These are phyloP conservation scores for Clusia tigrina DNA, from an alignment of 2,888 invertebrate genomes.

Conservation along the genomic window DNA sequence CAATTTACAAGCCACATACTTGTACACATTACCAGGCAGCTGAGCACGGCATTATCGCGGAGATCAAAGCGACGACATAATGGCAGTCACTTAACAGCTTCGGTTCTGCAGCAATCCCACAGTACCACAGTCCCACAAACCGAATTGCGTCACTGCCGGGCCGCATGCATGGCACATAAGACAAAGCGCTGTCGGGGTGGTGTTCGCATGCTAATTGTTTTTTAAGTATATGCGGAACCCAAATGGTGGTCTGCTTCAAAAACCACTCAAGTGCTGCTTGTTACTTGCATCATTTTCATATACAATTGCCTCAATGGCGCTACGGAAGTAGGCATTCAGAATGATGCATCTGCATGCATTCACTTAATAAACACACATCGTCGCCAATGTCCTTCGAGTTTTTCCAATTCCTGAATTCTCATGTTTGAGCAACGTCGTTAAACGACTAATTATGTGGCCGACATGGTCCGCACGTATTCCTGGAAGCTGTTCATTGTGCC, in stretches of 20 bases:
- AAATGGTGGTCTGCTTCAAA: slow-evolving; percentile 38
- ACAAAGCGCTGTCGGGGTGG: background rate
- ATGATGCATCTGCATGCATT: background rate
- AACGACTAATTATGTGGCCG: slow-evolving; percentile 32
- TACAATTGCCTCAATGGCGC: slow-evolving; percentile 20
- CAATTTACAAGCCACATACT: too few relatives aligned
- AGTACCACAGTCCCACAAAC: background rate
- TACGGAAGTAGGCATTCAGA: slow-evolving; percentile 12
- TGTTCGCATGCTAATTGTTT: slow-evolving; percentile 47
- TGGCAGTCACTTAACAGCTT: slow-evolving; percentile 27
- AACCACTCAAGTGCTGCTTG: slow-evolving; percentile 4
- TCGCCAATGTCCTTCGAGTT: background rate
- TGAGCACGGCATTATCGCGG: too few relatives aligned
- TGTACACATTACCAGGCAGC: too few relatives aligned
- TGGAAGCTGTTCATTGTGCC: slow-evolving; percentile 50
- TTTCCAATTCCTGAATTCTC: background rate
- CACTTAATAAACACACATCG: background rate
- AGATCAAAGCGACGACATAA: slow-evolving; percentile 25
- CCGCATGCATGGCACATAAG: background rate
- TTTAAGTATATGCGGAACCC: slow-evolving; percentile 48
- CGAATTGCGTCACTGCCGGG: background rate
- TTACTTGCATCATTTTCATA: slow-evolving; percentile 11
- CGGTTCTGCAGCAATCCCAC: slow-evolving; percentile 12
- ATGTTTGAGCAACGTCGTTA: background rate
- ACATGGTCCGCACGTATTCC: slow-evolving; percentile 48